Evolutionary conservation across 2,888 invertebrate genomes (phyloP), one percentile per base, ranked within the genome.

Genomic region (Drosophila putrida): DNA sequence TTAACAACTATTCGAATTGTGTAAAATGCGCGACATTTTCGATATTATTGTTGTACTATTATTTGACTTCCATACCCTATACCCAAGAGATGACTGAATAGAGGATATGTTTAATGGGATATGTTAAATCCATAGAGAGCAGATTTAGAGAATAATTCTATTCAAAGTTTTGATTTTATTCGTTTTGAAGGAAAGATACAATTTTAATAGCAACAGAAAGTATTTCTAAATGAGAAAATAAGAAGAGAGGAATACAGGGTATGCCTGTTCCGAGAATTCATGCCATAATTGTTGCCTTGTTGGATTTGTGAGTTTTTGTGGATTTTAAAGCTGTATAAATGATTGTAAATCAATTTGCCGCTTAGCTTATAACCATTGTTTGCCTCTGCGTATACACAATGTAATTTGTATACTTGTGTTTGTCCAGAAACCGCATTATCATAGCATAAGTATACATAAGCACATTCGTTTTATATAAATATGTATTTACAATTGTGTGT

Each of bases 341-440:
- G 55, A 13, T 25, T 51, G 44, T 65, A 62, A 69, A 78, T 75
- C 50, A 73, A 59, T 47, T 61, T 62, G 0, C 36, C 46, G 50
- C 57, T 38, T 43, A 51, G 61, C 53, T 49, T 55, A 44, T 31
- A 43, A 33, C 11, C 27, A 28, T 27, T 53, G 58, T 25, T 44
- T 11, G 2, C 0, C 20, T 5, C n/a, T 36, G 35, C 31, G 35
- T 27, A 35, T 20, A 20, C 20, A 20, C 25, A 54, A 38, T 25
- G 20, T 60, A 35, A 44, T 54, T 53, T 46, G 43, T 58, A 13
- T 41, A 25, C 20, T 43, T 38, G 39, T 71, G 59, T 65, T 64
- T 65, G 27, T 31, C 5, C 36, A 36, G 15, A 39, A 35, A 47
- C 31, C 33, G 36, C 44, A 41, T 57, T 43, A 51, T 60, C 51